phyloP scores from a whole-genome alignment of 2,888 invertebrate species.

The Seira musarum region DNA sequence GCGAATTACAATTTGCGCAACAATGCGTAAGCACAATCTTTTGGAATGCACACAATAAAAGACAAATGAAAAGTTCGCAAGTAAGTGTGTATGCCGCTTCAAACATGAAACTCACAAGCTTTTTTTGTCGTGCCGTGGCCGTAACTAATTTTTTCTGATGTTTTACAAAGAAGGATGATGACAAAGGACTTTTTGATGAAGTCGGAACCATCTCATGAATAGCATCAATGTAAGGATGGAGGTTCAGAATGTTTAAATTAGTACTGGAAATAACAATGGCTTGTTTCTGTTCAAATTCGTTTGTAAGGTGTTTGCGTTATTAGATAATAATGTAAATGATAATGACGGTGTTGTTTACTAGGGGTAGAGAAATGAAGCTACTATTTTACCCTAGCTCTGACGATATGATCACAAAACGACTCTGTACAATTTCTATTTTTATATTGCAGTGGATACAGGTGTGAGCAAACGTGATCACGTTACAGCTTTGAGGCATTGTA shows the following conservation, averaged over 20 bases:
- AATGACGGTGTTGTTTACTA: background rate
- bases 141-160: background rate
- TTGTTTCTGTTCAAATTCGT: background rate
- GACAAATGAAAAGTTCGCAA: background rate
- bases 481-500: background rate
- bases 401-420: no score
- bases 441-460: background rate
- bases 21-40: constrained; percentile 3
- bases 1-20: constrained; percentile 14
- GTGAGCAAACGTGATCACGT: background rate
- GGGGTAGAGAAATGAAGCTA: no score
- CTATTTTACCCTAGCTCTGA: no score
- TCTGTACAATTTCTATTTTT: no score
- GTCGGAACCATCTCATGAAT: background rate
- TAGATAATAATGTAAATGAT: constrained; percentile 6
- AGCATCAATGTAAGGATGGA: background rate
- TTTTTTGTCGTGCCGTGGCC: no score
- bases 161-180: background rate
- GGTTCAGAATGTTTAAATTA: background rate
- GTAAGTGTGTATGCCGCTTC: no score
- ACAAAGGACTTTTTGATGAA: constrained; percentile 1
- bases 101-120: no score
- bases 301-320: no score
- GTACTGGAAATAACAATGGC: background rate
- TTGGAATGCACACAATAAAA: no score